Base-by-base conservation (phyloP, 2,888 invertebrate genomes). In the Itoplectis maculator region DNA sequence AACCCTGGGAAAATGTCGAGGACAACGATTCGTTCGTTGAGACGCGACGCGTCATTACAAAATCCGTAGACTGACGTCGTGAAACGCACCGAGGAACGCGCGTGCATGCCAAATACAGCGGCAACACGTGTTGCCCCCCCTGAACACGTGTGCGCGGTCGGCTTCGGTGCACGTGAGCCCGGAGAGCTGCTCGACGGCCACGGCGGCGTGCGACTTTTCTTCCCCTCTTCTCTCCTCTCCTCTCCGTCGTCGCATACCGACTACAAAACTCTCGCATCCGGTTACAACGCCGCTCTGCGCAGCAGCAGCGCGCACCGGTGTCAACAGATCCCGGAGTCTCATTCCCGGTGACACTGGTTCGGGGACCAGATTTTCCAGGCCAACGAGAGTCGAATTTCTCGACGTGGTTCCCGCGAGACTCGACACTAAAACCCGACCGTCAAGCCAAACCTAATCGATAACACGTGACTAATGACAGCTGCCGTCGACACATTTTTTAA, bases 201-300 rank as follows among this genome's bases (percentile, higher is more conserved):
- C 3, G 49, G 40, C 37, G 73, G 82, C 82, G 82, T 83, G 82
- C n/a, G 82, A 83, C 68, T 83, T 79, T 79, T 74, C 73, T 73
- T 63, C 77, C 54, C 59, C 77, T 74, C 73, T 73, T 63, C 77
- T 63, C 59, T 40, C 56, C 29, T 9, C 15, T 15, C 49, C 40
- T 59, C 51, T 40, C 59, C 35, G 65, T 2, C 29, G 29, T 5
- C 2, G 49, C 59, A 42, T 70, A 47, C 13, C 66, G 42, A 70
- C 82, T 54, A 63, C 68, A 68, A 73, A 73, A 77, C 56, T 61
- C 70, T 72, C 42, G 68, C 76, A 82, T 82, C 82, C 82, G 79
- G 79, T 76, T 82, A 68, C 54, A 7, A 7, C 35, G n/a, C 29
- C n/a, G n/a, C n/a, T n/a, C n/a, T n/a, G n/a, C n/a, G n/a, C n/a